These are phyloP conservation scores for Podarcis cretensis DNA, from an alignment of 2,113 vertebrate species.

Conservation along the genomic window DNA sequence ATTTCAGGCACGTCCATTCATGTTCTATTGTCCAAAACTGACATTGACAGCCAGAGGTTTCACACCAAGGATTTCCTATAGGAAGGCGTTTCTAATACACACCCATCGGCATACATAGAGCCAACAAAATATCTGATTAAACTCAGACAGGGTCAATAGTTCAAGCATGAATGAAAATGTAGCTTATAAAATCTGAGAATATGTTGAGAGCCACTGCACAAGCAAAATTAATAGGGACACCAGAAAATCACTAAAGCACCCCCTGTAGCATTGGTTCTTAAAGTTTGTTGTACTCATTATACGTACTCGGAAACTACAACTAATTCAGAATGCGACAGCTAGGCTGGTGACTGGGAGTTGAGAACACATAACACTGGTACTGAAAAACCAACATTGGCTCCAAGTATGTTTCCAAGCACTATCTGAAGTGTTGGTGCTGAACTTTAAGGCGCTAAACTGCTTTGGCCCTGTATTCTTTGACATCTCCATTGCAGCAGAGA, in stretches of 20 bases:
- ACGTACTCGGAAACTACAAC: no score
- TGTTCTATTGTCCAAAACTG: neutral
- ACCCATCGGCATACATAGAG: neutral
- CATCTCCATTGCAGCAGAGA: neutral
- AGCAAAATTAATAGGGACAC: no score
- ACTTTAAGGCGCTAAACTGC: neutral
- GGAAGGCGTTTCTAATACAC: neutral
- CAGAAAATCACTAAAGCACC: neutral
- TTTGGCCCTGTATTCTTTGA: neutral
- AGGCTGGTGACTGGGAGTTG: no score
- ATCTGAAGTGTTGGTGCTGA: no score
- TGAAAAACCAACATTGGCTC: no score
- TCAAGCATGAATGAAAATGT: neutral
- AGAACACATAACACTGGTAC: no score
- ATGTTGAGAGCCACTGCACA: neutral
- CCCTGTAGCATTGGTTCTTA: neutral
- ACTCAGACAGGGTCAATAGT: neutral
- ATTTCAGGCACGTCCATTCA: neutral
- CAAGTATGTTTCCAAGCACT: no score
- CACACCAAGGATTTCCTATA: neutral
- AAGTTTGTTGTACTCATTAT: neutral
- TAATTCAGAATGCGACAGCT: no score
- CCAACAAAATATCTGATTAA: neutral
- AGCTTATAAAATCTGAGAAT: neutral
- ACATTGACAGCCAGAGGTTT: neutral